Conservation (phyloP, 2,113 vertebrate species). For the Eretmochelys imbricata region DNA sequence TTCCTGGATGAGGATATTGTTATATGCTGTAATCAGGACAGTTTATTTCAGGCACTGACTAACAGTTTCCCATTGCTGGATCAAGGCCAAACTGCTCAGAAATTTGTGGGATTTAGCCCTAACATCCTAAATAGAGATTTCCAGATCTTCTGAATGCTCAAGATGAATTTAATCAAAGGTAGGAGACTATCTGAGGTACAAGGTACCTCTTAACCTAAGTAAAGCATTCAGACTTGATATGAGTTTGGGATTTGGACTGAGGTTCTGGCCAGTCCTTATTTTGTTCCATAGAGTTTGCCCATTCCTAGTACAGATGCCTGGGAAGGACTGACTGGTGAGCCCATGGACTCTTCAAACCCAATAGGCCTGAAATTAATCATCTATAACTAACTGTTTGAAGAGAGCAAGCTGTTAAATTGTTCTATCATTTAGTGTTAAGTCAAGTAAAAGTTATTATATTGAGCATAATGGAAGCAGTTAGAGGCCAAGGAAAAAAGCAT, state of each 20-base stretch:
- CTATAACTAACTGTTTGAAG: conserved; percentile 36
- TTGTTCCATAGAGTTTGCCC: conserved; percentile 3
- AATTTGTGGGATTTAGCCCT: neutral
- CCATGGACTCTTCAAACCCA: conserved; percentile 22
- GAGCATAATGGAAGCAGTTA: neutral
- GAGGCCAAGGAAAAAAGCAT: neutral
- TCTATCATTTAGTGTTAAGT: conserved; percentile 1
- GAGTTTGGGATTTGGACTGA: neutral
- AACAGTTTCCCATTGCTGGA: neutral
- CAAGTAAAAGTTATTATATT: conserved; percentile 44
- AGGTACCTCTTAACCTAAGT: neutral
- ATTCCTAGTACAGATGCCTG: neutral
- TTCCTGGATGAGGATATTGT: neutral
- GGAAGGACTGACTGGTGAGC: neutral
- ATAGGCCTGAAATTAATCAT: conserved; percentile 34
- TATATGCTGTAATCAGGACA: neutral
- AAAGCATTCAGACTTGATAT: neutral
- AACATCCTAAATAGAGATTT: neutral
- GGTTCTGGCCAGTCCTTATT: neutral
- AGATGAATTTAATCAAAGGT: neutral
- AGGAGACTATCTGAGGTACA: neutral
- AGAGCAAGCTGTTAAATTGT: conserved; percentile 49
- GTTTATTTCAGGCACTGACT: neutral
- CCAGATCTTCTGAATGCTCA: neutral
- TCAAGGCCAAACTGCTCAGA: neutral